phyloP scores from a whole-genome alignment of 2,797 vertebrate genomes.

The Platyrinchus mystaceus region DNA sequence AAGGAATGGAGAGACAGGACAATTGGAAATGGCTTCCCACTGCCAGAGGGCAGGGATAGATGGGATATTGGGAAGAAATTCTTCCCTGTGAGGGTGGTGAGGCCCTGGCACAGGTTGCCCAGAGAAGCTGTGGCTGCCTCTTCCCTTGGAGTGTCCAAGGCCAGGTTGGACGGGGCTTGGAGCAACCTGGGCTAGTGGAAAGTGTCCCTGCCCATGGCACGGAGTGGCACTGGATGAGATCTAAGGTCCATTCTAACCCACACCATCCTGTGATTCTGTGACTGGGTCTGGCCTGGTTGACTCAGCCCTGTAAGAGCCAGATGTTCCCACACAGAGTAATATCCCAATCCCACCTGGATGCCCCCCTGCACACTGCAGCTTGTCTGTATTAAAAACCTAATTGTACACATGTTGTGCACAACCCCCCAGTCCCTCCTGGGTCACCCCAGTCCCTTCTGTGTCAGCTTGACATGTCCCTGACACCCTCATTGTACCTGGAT shows the following conservation, averaged over 20 bases:
- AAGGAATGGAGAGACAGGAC: background rate
- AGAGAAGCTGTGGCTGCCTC: background rate
- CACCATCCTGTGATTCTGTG: background rate
- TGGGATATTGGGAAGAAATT: background rate
- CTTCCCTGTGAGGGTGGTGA: fast-evolving
- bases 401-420: conserved; percentile 18
- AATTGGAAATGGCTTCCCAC: background rate
- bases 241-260: background rate
- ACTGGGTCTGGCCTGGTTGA: background rate
- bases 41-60: fast-evolving
- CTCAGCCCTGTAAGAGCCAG: background rate
- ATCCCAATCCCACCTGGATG: background rate
- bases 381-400: conserved; percentile 54
- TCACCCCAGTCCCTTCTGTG: conserved; percentile 55
- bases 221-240: fast-evolving
- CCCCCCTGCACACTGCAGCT: conserved; percentile 21
- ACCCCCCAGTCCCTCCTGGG: conserved; percentile 40
- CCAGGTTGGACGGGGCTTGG: fast-evolving
- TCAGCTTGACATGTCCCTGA: conserved; percentile 66
- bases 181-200: fast-evolving
- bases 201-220: background rate
- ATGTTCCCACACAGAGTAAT: fast-evolving
- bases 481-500: conserved; percentile 75
- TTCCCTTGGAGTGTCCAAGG: background rate
- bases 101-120: fast-evolving